Evolutionary conservation across 1,140 invertebrate species (phyloP).

Genomic region (Listronotus oregonensis): DNA sequence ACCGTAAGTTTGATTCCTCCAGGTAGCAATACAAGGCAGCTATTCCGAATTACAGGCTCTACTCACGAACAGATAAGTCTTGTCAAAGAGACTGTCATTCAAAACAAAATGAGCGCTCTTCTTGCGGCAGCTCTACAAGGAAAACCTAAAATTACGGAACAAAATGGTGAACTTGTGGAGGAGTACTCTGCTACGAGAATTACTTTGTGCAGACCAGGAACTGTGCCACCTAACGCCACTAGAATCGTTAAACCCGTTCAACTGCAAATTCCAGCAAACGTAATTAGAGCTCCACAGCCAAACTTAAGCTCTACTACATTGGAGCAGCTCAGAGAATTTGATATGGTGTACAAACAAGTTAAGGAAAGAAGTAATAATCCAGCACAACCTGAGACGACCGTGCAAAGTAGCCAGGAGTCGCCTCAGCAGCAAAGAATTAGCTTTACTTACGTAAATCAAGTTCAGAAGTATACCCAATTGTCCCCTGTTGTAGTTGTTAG

Average conservation of each 20-base stretch:
- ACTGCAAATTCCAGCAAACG: conserved; percentile 64
- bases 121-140: conserved; percentile 56
- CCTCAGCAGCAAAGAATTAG: conserved; percentile 48
- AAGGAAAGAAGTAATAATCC: conserved; percentile 67
- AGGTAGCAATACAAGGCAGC: conserved; percentile 48
- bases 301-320: conserved; percentile 63
- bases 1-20: conserved; percentile 65
- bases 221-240: conserved; percentile 40
- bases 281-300: conserved; percentile 59
- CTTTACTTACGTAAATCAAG: conserved; percentile 60
- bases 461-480: conserved; percentile 59
- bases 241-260: conserved; percentile 61
- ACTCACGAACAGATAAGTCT: conserved; percentile 54
- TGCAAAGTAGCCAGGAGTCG: conserved; percentile 36
- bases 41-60: conserved; percentile 53
- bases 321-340: conserved; percentile 79
- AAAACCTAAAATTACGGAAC: conserved; percentile 42
- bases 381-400: conserved; percentile 40
- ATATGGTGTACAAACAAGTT: conserved; percentile 79
- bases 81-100: conserved; percentile 56
- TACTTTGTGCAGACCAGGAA: conserved; percentile 24
- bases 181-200: conserved; percentile 36
- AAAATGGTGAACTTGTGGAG: conserved; percentile 49
- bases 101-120: conserved; percentile 57
- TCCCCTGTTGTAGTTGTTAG: conserved; percentile 66